Evolutionary conservation across 2,113 vertebrate genomes (phyloP), one percentile per base, ranked within the genome.

Genomic region (Xyrauchen texanus): DNA sequence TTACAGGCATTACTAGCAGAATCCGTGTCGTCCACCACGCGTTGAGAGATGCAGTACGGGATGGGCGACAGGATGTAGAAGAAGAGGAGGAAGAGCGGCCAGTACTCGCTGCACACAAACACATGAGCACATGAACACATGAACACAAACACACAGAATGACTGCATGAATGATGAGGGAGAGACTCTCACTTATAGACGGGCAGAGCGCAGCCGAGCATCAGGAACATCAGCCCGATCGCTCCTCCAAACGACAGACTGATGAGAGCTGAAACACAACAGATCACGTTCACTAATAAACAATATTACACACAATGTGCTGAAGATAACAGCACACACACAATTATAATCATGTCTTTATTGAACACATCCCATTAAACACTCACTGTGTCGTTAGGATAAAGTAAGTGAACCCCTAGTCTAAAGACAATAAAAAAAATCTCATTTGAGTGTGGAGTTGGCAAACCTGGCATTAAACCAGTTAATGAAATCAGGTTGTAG

Each of bases 121-220:
- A 81, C 51, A 89, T 76, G 83, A 8, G 51, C 9, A 87, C 52
- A 89, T 76, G 83, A 8, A 55, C 9, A 87, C 52, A 84, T 76
- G 7, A 0, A 7, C 0, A 52, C 5, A 42, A n/a, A 10, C 0
- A 49, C 0, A 34, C 6, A 58, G 5, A 7, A 49, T 49, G 47
- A 58, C 13, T n/a, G 4, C 13, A 63, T 4, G 42, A 11, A 42
- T 6, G 61, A 21, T 34, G 61, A 42, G 9, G 61, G 10, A 1
- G 11, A 34, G 21, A 63, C 3, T 53, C 73, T 91, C 93, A 99
- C 98, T 95, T 93, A 82, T 99, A 99, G 4, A 95, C 93, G 42
- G 98, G 98, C 72, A 99, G 95, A 71, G 98, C 97, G 84, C 98
- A 99, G 87, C 97, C 97, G 5, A 99, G 94, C 97, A 98, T 99